Percentiles rank a stretch among this genome's conserved stretches.
Evolutionary conservation across 2,113 vertebrate genomes (phyloP).

Genomic region (Xerus inauris): DNA sequence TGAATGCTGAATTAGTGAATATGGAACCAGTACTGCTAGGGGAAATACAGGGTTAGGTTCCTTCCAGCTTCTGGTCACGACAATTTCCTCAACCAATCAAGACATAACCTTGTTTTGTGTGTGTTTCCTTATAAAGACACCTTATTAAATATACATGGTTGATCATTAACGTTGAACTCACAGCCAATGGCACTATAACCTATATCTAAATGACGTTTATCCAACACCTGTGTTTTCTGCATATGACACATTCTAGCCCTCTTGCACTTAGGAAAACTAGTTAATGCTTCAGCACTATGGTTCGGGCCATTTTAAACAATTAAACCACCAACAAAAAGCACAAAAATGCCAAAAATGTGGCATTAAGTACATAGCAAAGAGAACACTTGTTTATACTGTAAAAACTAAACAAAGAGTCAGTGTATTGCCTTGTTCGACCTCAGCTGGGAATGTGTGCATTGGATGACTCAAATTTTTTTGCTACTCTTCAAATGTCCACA

Average conservation of each 20-base stretch:
- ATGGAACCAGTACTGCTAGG: background rate
- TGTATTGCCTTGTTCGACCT: background rate
- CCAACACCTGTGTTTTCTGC: background rate
- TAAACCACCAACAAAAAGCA: background rate
- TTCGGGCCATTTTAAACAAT: background rate
- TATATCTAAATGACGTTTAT: background rate
- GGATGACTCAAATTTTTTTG: background rate
- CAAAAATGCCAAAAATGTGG: background rate
- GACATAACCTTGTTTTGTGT: constrained; percentile 18
- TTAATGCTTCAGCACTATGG: background rate
- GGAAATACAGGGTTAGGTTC: background rate
- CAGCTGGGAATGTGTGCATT: background rate
- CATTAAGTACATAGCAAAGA: background rate
- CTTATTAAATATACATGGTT: background rate
- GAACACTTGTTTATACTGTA: background rate
- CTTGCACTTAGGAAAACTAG: background rate
- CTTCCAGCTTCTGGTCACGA: background rate
- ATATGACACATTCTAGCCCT: background rate
- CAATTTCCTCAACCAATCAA: background rate
- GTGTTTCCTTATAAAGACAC: background rate
- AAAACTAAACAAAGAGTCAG: background rate
- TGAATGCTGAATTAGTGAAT: background rate
- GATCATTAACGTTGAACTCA: background rate
- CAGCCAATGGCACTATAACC: background rate
- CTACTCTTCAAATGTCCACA: background rate